These are phyloP conservation scores for Drosophila aff. DNA, from an alignment of 1,140 invertebrate species.

Conservation along the genomic window DNA sequence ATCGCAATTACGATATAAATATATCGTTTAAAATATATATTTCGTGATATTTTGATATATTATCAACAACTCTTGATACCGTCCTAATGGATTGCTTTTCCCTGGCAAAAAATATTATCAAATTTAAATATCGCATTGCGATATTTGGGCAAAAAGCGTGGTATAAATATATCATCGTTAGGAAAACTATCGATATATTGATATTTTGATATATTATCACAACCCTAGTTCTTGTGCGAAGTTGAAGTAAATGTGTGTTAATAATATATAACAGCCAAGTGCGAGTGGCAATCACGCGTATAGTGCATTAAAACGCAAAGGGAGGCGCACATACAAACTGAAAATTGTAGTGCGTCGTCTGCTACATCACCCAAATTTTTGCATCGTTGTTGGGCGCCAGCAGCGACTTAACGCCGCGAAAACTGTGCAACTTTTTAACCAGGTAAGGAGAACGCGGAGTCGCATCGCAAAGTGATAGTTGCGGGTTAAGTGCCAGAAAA, in stretches of 20 bases:
- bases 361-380: conserved; percentile 37
- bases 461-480: neutral
- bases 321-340: conserved; percentile 8
- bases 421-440: conserved; percentile 30
- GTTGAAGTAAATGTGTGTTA: conserved; percentile 4
- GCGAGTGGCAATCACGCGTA: conserved; percentile 3
- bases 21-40: too few relatives aligned
- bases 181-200: too few relatives aligned
- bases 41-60: too few relatives aligned
- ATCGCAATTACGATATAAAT: too few relatives aligned
- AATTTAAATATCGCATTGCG: too few relatives aligned
- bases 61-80: too few relatives aligned
- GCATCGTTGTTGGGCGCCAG: conserved; percentile 25
- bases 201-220: too few relatives aligned
- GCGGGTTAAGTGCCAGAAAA: neutral
- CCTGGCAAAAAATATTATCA: too few relatives aligned
- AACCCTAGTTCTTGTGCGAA: too few relatives aligned
- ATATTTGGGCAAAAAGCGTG: too few relatives aligned
- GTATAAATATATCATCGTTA: too few relatives aligned
- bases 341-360: conserved; percentile 52
- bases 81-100: too few relatives aligned
- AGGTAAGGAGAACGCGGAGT: conserved; percentile 40
- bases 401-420: neutral
- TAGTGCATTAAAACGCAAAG: neutral
- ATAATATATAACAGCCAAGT: conserved; percentile 1